Evolutionary conservation across 2,888 invertebrate genomes (phyloP).

Genomic region (Pyrrhosoma nymphula): DNA sequence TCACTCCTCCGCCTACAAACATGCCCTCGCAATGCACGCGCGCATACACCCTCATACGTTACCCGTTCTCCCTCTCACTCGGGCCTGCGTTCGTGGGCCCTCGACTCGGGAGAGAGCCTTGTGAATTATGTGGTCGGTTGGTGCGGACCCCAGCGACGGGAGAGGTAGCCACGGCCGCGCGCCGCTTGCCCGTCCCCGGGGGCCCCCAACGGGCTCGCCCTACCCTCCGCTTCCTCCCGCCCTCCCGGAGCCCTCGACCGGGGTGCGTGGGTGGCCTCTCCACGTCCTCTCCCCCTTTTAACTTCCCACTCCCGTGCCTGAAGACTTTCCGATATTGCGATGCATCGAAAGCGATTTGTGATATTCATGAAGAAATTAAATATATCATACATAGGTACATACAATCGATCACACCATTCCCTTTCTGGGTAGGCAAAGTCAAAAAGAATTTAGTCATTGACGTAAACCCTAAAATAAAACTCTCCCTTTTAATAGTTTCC

Average conservation of each 20-base stretch:
- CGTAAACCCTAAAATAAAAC: too few species aligned
- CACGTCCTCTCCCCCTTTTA: not conserved
- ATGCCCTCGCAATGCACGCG: too few species aligned
- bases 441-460: too few species aligned
- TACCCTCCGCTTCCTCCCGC: not conserved
- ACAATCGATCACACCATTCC: too few species aligned
- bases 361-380: too few species aligned
- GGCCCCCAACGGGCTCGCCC: not conserved
- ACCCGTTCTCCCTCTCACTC: not conserved
- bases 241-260: not conserved
- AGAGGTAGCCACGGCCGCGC: not conserved
- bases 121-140: slow-evolving; percentile 54
- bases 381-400: too few species aligned
- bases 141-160: not conserved
- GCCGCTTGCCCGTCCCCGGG: not conserved
- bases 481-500: too few species aligned
- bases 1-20: too few species aligned
- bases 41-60: too few species aligned
- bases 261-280: not conserved
- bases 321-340: too few species aligned
- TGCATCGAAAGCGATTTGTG: too few species aligned
- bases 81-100: slow-evolving; percentile 12
- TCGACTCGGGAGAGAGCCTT: not conserved
- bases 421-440: too few species aligned
- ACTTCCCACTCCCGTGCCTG: not conserved